Evolutionary conservation across 2,797 vertebrate species (phyloP).

Genomic region (Botia kubotai): DNA sequence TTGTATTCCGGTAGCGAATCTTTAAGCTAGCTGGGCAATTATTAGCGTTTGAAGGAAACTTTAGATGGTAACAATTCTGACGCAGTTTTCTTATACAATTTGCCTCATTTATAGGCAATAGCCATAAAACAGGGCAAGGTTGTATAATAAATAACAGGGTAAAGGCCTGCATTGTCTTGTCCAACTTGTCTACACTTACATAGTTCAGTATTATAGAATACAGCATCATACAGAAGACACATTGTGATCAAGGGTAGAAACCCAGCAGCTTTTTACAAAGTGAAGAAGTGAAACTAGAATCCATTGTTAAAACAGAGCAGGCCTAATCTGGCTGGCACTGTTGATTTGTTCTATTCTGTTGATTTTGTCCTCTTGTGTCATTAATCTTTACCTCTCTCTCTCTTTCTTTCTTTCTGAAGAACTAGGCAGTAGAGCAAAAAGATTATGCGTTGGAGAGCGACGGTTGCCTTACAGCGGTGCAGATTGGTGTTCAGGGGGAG

Average conservation of each 20-base stretch:
- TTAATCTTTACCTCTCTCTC: constrained; percentile 23
- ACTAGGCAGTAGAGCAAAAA: constrained; percentile 80
- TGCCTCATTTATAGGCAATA: too few relatives aligned
- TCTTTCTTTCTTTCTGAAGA: constrained; percentile 49
- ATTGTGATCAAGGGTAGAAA: background rate
- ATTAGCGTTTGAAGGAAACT: background rate
- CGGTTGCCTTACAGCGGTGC: constrained; percentile 74
- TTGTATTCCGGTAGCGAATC: background rate
- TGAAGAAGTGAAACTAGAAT: too few relatives aligned
- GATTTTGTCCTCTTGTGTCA: background rate
- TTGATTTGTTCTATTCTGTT: background rate
- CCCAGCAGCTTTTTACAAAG: background rate
- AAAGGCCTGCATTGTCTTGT: too few relatives aligned
- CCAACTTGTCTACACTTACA: too few relatives aligned
- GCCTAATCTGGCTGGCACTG: background rate
- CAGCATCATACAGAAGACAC: background rate
- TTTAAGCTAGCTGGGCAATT: background rate
- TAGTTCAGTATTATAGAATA: background rate
- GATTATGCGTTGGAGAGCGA: constrained; percentile 71
- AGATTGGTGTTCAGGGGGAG: constrained; percentile 85
- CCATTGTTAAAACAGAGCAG: background rate
- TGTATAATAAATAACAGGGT: too few relatives aligned
- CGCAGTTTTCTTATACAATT: too few relatives aligned
- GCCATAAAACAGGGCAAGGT: too few relatives aligned
- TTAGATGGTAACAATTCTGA: background rate